These are phyloP conservation scores for Oncorhynchus gorbuscha DNA, from an alignment of 2,113 vertebrate genomes.

Conservation along the genomic window DNA sequence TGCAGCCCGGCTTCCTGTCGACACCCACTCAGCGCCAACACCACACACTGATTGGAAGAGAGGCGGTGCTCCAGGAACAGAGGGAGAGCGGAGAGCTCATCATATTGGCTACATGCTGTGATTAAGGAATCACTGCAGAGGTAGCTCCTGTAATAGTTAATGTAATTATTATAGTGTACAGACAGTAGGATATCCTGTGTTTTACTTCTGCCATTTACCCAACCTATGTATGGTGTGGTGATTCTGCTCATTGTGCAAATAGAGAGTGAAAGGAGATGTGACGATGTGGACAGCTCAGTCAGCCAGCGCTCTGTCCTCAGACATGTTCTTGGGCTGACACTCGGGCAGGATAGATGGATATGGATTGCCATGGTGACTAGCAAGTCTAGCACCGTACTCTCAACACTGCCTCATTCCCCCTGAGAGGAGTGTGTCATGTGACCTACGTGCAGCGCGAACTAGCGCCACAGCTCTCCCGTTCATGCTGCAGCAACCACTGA, in stretches of 20 bases:
- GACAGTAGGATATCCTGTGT: not conserved
- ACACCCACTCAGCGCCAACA: not conserved
- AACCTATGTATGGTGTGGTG: not conserved
- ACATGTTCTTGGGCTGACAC: not conserved
- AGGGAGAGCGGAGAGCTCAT: not conserved
- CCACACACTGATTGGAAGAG: slow-evolving; percentile 1
- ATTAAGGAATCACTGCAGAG: not conserved
- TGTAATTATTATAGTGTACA: not conserved
- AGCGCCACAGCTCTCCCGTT: not conserved
- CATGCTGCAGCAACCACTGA: not conserved
- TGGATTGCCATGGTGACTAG: slow-evolving; percentile 25
- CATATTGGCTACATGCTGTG: too few species aligned
- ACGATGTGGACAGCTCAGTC: not conserved
- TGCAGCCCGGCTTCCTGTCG: not conserved
- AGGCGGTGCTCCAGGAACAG: not conserved
- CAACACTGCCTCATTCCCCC: slow-evolving; percentile 9
- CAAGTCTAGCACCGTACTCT: slow-evolving; percentile 1
- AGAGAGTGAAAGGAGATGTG: not conserved
- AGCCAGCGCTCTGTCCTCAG: not conserved
- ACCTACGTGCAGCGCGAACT: not conserved
- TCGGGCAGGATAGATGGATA: slow-evolving; percentile 12
- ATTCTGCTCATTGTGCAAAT: not conserved
- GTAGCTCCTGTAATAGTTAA: not conserved
- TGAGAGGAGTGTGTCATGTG: not conserved
- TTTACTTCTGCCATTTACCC: not conserved